phyloP scores from a whole-genome alignment of 1,140 invertebrate species.

The Nixonia krombeini region DNA sequence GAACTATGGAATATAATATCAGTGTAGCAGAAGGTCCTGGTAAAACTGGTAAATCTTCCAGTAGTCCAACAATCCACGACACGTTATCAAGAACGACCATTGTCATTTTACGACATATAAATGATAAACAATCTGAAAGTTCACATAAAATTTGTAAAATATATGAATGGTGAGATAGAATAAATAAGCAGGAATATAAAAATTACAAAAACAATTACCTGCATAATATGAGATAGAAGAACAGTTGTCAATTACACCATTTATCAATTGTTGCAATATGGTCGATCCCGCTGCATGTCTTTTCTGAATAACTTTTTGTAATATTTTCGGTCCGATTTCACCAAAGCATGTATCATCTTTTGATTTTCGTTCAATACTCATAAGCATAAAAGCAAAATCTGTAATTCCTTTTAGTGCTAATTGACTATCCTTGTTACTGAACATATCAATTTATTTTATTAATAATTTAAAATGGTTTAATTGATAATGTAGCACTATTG shows the following conservation, averaged over 20 bases:
- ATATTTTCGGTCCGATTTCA: slow-evolving; percentile 69
- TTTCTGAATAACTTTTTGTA: slow-evolving; percentile 71
- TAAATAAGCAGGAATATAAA: too few relatives aligned
- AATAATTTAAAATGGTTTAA: slow-evolving; percentile 12
- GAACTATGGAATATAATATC: slow-evolving; percentile 70
- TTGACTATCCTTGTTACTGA: slow-evolving; percentile 71
- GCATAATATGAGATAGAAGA: slow-evolving; percentile 68
- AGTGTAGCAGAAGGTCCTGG: slow-evolving; percentile 63
- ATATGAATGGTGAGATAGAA: background rate
- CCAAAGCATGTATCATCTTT: slow-evolving; percentile 55
- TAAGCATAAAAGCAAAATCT: slow-evolving; percentile 71
- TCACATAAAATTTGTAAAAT: slow-evolving; percentile 17
- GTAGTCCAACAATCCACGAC: slow-evolving; percentile 64
- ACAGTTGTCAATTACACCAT: slow-evolving; percentile 67
- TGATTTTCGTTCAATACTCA: slow-evolving; percentile 62
- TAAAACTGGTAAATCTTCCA: slow-evolving; percentile 70
- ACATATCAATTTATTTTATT: slow-evolving; percentile 14
- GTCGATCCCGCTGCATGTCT: slow-evolving; percentile 64
- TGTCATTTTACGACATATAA: slow-evolving; percentile 67
- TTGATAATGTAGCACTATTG: too few relatives aligned
- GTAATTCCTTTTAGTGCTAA: slow-evolving; percentile 72
- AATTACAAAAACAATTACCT: too few relatives aligned
- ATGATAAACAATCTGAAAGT: slow-evolving; percentile 72
- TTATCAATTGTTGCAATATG: slow-evolving; percentile 69
- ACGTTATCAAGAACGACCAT: slow-evolving; percentile 70